Evolutionary conservation across 30 jellyfish, hydroid and myxozoan species (phyloP), one percentile per base, ranked within the genome.

Genomic region (Cassiopea xamachana): DNA sequence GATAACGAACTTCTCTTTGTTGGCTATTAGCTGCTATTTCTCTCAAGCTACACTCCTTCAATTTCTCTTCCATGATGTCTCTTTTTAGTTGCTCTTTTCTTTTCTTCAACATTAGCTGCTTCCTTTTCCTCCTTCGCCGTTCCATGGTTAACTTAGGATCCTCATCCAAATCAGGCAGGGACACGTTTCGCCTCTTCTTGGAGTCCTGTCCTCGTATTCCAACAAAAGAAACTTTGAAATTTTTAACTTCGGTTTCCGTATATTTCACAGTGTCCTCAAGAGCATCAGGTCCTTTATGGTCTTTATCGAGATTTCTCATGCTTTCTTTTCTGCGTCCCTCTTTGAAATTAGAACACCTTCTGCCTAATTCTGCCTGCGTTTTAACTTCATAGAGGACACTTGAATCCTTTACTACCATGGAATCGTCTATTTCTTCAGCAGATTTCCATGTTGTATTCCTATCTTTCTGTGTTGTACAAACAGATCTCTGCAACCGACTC

Each of bases 151-250:
- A n/a, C 1, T 18, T 19, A 8, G 50, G 55, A 19, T 71, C 80
- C 51, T 71, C 80, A 71, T 71, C 51, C 55, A 71, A 2, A 2
- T 71, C 80, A 71, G 80, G 55, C 50, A 71, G 51, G 3, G 27
- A 6, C 49, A 15, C 51, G 16, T 39, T 71, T 15, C 80, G 80
- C 39, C 80, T 71, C 55, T 5, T 71, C 27, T 43, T 71, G 10
- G 80, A n/a, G 15, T 71, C 80, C 3, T 71, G 80, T n/a, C 80
- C 55, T 71, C 55, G 80, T 71, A 14, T 71, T 39, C 80, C 80
- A 19, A 71, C 55, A 71, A 71, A 71, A 9, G 80, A 71, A 8
- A 27, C 80, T 19, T 71, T 71, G 58, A 71, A 19, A 19, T 71
- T n/a, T 5, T 71, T 19, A 9, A 71, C 80, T 43, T 71, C 80